Percentiles rank a stretch among this genome's conserved stretches.
Conservation (phyloP, 2,113 vertebrate genomes). For the Pica pica region DNA sequence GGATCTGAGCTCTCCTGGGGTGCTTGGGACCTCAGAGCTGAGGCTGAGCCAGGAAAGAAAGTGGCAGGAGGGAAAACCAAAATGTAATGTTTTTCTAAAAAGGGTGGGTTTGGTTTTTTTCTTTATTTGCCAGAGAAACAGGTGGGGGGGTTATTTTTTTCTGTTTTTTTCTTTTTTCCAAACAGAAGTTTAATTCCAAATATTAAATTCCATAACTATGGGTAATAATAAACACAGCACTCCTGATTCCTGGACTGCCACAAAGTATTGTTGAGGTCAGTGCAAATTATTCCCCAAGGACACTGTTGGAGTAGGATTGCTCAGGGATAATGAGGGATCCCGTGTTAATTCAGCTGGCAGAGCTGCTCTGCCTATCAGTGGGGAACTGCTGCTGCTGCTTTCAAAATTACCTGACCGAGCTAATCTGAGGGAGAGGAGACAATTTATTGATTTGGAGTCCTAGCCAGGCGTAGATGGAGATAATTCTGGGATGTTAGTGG, state of each 20-base stretch:
- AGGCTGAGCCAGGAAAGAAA: neutral
- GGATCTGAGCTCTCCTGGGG: neutral
- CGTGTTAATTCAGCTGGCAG: neutral
- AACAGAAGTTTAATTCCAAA: neutral
- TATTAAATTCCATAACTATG: too few species aligned
- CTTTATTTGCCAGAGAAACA: neutral
- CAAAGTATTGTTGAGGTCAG: neutral
- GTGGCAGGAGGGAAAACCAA: neutral
- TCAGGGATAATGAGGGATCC: neutral
- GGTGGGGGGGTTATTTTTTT: neutral
- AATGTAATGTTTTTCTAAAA: neutral
- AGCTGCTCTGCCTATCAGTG: neutral
- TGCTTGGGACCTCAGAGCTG: neutral
- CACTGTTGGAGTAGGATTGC: neutral
- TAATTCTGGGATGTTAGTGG: neutral
- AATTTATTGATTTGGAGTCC: neutral
- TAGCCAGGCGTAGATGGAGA: neutral
- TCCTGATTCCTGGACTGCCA: fast-evolving
- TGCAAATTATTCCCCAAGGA: neutral
- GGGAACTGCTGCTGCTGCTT: neutral
- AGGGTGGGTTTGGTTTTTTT: neutral
- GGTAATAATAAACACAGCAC: neutral
- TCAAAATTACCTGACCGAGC: neutral
- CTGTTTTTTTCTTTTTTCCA: too few species aligned
- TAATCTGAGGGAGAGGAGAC: neutral